A percentile compares a stretch with the other conserved stretches of the same genome.
phyloP scores from a whole-genome alignment of 2,797 vertebrate species.

The Tamandua tetradactyla region DNA sequence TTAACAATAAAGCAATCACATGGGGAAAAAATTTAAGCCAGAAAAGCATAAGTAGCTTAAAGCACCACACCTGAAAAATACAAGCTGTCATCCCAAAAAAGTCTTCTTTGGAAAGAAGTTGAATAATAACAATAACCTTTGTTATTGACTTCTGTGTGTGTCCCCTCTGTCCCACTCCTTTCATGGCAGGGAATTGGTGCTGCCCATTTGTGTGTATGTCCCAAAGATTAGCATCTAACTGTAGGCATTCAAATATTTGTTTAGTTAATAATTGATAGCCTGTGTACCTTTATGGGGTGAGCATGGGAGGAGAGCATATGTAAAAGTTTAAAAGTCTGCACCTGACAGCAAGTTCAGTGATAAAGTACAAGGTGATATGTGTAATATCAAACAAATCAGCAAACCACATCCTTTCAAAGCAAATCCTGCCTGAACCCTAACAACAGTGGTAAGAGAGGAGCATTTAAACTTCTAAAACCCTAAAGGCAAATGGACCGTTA shows the following conservation, averaged over 20 bases:
- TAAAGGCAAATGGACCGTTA: neutral
- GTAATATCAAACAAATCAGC: neutral
- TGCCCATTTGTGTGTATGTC: neutral
- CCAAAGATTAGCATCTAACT: neutral
- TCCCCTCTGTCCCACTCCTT: neutral
- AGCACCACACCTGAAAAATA: neutral
- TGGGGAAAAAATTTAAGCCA: neutral
- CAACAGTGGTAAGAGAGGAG: neutral
- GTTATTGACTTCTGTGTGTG: neutral
- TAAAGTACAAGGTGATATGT: neutral
- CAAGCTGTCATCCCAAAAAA: neutral
- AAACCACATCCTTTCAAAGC: neutral
- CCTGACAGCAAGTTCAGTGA: neutral
- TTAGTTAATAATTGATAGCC: conserved; percentile 18
- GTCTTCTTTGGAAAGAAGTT: neutral
- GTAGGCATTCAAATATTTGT: neutral
- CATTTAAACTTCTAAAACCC: neutral
- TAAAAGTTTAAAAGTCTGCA: neutral
- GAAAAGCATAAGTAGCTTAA: neutral
- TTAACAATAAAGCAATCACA: neutral
- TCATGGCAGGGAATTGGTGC: neutral
- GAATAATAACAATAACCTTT: neutral
- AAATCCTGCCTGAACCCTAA: neutral
- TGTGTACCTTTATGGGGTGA: neutral
- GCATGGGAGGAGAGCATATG: neutral